Evolutionary conservation across 2,113 vertebrate genomes (phyloP), one percentile per base, ranked within the genome.

Genomic region (Labrus mixtus): DNA sequence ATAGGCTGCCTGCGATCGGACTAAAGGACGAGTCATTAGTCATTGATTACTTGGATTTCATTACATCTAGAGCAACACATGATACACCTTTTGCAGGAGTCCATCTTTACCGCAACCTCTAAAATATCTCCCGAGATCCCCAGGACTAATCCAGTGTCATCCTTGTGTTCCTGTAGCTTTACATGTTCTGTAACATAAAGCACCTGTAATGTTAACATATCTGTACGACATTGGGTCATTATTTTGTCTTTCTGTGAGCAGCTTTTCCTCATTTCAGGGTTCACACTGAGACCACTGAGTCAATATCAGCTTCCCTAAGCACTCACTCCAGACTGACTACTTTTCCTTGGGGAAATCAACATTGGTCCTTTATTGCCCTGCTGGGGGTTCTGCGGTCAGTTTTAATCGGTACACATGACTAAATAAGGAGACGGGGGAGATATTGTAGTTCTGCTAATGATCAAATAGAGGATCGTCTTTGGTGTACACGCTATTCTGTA

Each of bases 21-120:
- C 66, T 71, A 58, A 22, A 45, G 67, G 76, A 64, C 36, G 33
- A 29, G 19, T 69, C 41, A 48, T 77, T 50, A 33, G 37, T 19
- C 41, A 86, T 76, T 64, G 81, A 76, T 73, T 62, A 45, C 71
- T 58, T 53, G 39, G 48, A 67, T 78, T 76, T 81, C 39, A 73
- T 76, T 73, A 67, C 36, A 46, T 75, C 41, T 36, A 33, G 36
- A 3, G 3, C 67, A 55, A 53, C 55, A 73, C 54, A 81, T 33
- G 22, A 19, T 68, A 64, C 36, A 53, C 17, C 39, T 59, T 59
- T 37, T 66, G 50, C 55, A 22, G 53, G 51, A 22, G 55, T 62
- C 54, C 23, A 23, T 76, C 56, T 71, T 68, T 50, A 53, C 53
- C 23, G 11, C n/a, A 23, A 19, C 4, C 22, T 19, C 11, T n/a